A percentile compares a stretch with the other conserved stretches of the same genome.
These are phyloP conservation scores for Drosophila nigromelanica DNA, from an alignment of 1,140 invertebrate genomes.

Conservation along the genomic window DNA sequence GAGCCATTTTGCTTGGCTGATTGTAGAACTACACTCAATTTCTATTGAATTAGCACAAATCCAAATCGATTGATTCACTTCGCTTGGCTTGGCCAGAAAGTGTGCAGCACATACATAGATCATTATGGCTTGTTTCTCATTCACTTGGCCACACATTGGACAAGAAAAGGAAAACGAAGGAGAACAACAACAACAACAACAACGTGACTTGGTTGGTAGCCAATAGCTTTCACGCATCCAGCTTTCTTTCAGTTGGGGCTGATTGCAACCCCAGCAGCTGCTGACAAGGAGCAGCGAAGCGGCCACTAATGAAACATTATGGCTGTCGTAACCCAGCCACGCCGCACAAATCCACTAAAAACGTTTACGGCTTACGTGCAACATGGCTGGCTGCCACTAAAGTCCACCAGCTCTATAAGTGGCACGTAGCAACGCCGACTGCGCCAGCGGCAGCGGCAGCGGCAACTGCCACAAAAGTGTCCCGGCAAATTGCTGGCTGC, in stretches of 20 bases:
- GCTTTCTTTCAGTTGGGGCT: neutral
- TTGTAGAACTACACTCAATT: constrained; percentile 2
- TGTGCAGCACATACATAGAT: constrained; percentile 23
- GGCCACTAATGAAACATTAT: constrained; percentile 78
- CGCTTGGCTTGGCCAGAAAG: neutral
- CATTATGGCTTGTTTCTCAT: constrained; percentile 36
- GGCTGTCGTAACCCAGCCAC: constrained; percentile 64
- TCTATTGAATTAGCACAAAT: constrained; percentile 38
- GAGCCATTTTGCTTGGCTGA: neutral
- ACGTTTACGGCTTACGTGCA: constrained; percentile 79
- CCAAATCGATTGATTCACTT: constrained; percentile 42
- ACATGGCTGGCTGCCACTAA: constrained; percentile 46
- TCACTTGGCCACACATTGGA: neutral
- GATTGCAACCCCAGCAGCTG: constrained; percentile 15
- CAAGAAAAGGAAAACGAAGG: neutral
- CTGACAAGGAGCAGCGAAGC: constrained; percentile 47
- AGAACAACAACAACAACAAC: constrained; percentile 1
- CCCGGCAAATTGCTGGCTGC: constrained; percentile 60
- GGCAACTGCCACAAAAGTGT: constrained; percentile 67
- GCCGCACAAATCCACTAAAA: constrained; percentile 77
- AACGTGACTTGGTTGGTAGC: constrained; percentile 6
- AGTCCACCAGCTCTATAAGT: constrained; percentile 58
- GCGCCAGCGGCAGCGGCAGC: constrained; percentile 4
- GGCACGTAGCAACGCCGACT: constrained; percentile 57
- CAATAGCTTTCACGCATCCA: no score